Percentiles rank a stretch among this genome's conserved stretches.
phyloP scores from a whole-genome alignment of 1,140 invertebrate species.

The Ceratina australensis region DNA sequence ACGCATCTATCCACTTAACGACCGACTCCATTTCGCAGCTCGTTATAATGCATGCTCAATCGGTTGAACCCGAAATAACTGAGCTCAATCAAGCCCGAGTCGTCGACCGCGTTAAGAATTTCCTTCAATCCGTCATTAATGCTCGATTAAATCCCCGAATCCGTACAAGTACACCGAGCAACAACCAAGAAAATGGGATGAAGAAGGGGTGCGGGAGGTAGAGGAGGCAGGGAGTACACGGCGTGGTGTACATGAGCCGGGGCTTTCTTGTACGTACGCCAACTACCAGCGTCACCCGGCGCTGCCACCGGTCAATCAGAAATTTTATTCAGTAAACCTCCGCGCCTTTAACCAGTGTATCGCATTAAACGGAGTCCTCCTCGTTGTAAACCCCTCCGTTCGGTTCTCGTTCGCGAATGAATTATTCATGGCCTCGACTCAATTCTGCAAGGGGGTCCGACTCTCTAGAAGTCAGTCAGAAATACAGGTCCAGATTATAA shows the following conservation, averaged over 20 bases:
- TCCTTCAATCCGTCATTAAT: conserved; percentile 44
- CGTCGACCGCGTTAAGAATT: conserved; percentile 36
- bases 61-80: neutral
- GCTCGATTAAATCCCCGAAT: conserved; percentile 43
- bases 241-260: conserved; percentile 57
- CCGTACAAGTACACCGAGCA: conserved; percentile 22
- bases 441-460: conserved; percentile 72
- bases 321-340: conserved; percentile 74
- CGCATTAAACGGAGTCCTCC: conserved; percentile 71
- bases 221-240: neutral
- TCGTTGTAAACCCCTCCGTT: conserved; percentile 51
- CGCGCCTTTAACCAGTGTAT: conserved; percentile 73
- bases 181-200: conserved; percentile 14
- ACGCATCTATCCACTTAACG: neutral
- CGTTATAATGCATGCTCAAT: conserved; percentile 22
- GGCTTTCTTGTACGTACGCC: conserved; percentile 65
- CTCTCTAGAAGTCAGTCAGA: conserved; percentile 71
- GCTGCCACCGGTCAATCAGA: conserved; percentile 73
- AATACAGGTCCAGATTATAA: conserved; percentile 71
- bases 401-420: conserved; percentile 59
- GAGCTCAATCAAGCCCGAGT: neutral
- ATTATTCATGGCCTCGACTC: conserved; percentile 74
- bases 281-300: conserved; percentile 60
- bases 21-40: neutral
- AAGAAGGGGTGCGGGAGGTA: neutral